Conservation (phyloP, 1,140 invertebrate species). For the Ceratina japonica region DNA sequence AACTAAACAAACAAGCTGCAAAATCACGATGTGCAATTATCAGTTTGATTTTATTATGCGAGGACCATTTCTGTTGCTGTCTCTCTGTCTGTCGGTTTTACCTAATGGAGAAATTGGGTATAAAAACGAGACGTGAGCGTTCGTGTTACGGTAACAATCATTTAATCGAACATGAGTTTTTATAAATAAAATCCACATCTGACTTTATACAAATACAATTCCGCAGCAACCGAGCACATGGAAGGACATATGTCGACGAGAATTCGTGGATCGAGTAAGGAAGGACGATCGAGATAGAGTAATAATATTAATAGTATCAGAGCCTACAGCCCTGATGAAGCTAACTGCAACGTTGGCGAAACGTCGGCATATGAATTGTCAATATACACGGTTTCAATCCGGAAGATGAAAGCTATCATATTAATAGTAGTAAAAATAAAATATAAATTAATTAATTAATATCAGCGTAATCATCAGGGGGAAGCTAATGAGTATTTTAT, state of each 20-base stretch:
- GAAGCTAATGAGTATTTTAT: conserved; percentile 28
- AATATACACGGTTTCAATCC: too few relatives aligned
- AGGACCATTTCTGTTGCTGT: too few relatives aligned
- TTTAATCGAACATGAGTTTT: conserved; percentile 75
- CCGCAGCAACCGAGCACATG: conserved; percentile 33
- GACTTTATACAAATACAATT: conserved; percentile 71
- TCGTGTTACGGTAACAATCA: conserved; percentile 73
- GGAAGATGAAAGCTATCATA: too few relatives aligned
- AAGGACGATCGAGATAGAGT: conserved; percentile 19
- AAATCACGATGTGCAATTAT: too few relatives aligned
- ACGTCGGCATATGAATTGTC: too few relatives aligned
- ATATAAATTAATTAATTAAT: conserved; percentile 17
- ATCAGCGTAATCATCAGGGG: background rate
- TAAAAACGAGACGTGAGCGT: conserved; percentile 56
- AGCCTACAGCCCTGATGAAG: too few relatives aligned
- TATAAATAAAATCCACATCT: conserved; percentile 72
- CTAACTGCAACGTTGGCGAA: too few relatives aligned
- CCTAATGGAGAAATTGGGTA: conserved; percentile 9
- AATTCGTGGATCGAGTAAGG: conserved; percentile 57
- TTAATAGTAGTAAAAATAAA: too few relatives aligned
- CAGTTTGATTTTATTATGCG: too few relatives aligned
- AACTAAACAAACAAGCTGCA: too few relatives aligned
- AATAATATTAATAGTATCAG: too few relatives aligned
- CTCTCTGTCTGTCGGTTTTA: too few relatives aligned
- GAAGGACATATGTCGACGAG: conserved; percentile 38